These are phyloP conservation scores for Thecocarcelia acutangulata DNA, from an alignment of 2,888 invertebrate species.

Conservation along the genomic window DNA sequence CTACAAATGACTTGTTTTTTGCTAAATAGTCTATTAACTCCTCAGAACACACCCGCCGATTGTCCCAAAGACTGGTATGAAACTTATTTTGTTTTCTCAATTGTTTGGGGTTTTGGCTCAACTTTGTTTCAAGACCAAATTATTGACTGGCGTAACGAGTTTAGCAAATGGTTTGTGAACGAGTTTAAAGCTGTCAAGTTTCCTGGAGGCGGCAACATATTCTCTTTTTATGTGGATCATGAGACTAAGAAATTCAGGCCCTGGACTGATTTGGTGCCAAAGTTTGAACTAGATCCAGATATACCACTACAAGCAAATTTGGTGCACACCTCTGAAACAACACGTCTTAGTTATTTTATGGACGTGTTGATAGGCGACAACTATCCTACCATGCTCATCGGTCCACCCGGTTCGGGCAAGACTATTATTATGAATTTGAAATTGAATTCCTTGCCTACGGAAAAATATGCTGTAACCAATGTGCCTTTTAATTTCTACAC, in stretches of 20 bases:
- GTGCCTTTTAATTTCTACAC: conserved; percentile 98
- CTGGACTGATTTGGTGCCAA: conserved; percentile 91
- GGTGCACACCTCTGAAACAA: conserved; percentile 95
- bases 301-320: conserved; percentile 89
- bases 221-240: conserved; percentile 93
- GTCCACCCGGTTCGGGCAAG: conserved; percentile 94
- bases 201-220: conserved; percentile 91
- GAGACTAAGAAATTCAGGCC: conserved; percentile 92
- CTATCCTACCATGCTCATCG: conserved; percentile 95
- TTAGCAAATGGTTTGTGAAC: conserved; percentile 96
- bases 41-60: conserved; percentile 90
- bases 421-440: conserved; percentile 95
- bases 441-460: conserved; percentile 85
- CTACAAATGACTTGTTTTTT: conserved; percentile 93
- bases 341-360: conserved; percentile 92
- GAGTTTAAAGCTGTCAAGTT: conserved; percentile 96
- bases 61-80: conserved; percentile 96
- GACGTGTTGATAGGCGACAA: conserved; percentile 89
- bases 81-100: conserved; percentile 94
- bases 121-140: conserved; percentile 94
- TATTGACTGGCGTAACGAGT: conserved; percentile 95
- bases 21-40: conserved; percentile 91
- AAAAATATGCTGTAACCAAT: conserved; percentile 91
- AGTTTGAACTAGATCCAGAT: conserved; percentile 92
- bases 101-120: conserved; percentile 97